phyloP scores from a whole-genome alignment of 2,797 vertebrate species.

The Hyperoplus immaculatus region DNA sequence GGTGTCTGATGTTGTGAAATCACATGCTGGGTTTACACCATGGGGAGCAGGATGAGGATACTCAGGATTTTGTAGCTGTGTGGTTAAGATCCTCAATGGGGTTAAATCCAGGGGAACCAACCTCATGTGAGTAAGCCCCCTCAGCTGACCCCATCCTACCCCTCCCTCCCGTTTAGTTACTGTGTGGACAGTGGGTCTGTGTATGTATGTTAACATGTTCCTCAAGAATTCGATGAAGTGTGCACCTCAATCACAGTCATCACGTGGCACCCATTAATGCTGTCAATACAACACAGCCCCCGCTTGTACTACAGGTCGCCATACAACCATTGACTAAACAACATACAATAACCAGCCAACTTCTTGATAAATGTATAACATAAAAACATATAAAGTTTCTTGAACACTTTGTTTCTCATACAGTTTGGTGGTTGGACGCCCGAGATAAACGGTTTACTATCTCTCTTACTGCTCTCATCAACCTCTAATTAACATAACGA shows the following conservation, averaged over 20 bases:
- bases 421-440: neutral
- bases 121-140: slow-evolving; percentile 67
- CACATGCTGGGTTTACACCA: slow-evolving; percentile 21
- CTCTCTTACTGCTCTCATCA: neutral
- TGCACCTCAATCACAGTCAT: slow-evolving; percentile 6
- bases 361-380: neutral
- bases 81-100: slow-evolving; percentile 17
- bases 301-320: neutral
- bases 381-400: too few species aligned
- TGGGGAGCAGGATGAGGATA: neutral
- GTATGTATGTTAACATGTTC: slow-evolving; percentile 36
- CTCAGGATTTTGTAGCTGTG: slow-evolving; percentile 10
- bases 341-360: neutral
- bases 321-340: neutral
- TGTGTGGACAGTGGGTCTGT: slow-evolving; percentile 30
- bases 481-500: neutral
- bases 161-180: neutral
- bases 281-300: slow-evolving; percentile 15
- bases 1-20: slow-evolving; percentile 33
- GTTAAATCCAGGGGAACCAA: slow-evolving; percentile 55
- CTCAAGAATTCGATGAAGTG: slow-evolving; percentile 10
- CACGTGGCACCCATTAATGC: slow-evolving; percentile 26
- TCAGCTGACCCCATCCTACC: slow-evolving; percentile 60
- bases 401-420: too few species aligned
- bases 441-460: neutral